Evolutionary conservation across 2,797 vertebrate species (phyloP).

Genomic region (Hephaestus fuliginosus): DNA sequence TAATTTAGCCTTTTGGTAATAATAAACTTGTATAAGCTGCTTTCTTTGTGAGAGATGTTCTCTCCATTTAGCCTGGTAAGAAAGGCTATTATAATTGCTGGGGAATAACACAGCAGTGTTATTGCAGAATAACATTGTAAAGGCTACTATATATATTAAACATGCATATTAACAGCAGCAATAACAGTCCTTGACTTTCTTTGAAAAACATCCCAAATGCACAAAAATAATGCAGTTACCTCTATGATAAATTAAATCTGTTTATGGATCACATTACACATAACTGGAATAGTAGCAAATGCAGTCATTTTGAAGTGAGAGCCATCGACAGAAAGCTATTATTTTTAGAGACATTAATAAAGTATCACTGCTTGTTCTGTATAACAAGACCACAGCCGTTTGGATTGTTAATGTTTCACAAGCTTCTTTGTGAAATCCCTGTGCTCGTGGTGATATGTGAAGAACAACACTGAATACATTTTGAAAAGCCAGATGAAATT

Average conservation of each 20-base stretch:
- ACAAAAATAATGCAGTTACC: background rate
- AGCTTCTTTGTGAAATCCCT: slow-evolving; percentile 59
- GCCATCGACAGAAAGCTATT: slow-evolving; percentile 44
- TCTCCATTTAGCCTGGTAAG: background rate
- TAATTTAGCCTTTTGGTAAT: slow-evolving; percentile 39
- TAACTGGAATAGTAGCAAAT: slow-evolving; percentile 30
- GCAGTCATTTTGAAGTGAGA: slow-evolving; percentile 38
- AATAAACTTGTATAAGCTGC: slow-evolving; percentile 1
- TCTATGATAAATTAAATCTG: slow-evolving; percentile 30
- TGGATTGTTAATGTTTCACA: slow-evolving; percentile 63
- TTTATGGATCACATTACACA: slow-evolving; percentile 24
- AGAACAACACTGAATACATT: slow-evolving; percentile 58
- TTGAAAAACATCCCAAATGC: background rate
- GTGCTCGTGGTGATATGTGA: slow-evolving; percentile 49
- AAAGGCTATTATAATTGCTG: background rate
- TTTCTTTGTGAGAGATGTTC: slow-evolving; percentile 5
- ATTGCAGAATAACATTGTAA: background rate
- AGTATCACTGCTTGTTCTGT: slow-evolving; percentile 59
- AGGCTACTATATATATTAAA: no score
- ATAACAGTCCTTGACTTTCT: background rate
- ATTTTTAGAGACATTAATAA: slow-evolving; percentile 60
- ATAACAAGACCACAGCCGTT: slow-evolving; percentile 52
- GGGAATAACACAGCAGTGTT: no score
- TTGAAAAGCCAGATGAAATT: slow-evolving; percentile 47
- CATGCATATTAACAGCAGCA: background rate